A percentile compares a stretch with the other conserved stretches of the same genome.
phyloP scores from a whole-genome alignment of 2,797 vertebrate genomes.

The Semotilus atromaculatus region DNA sequence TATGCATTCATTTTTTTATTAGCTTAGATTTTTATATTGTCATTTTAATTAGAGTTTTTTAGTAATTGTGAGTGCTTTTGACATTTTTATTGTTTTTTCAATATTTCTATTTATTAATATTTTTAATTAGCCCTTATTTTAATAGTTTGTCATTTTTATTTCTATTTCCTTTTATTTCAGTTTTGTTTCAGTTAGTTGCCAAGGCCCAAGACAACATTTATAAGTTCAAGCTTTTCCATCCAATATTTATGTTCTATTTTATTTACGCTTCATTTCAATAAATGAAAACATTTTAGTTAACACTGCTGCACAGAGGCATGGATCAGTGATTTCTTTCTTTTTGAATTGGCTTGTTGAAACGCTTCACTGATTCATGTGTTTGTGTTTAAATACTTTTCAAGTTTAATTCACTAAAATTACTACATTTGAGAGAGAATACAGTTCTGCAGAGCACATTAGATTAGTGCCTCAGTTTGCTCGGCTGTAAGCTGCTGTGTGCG shows the following conservation, averaged over 20 bases:
- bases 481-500: not conserved
- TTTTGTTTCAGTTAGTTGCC: not conserved
- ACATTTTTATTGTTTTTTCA: not conserved
- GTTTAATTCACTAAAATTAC: not conserved
- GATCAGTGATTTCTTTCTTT: not conserved
- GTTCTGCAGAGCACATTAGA: not conserved
- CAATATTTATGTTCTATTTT: not conserved
- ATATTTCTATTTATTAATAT: not conserved
- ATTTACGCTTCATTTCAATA: not conserved
- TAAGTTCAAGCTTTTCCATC: too few species aligned
- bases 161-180: not conserved
- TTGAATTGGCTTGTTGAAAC: not conserved
- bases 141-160: too few species aligned
- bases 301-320: not conserved
- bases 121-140: not conserved
- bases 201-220: not conserved
- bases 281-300: not conserved
- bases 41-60: not conserved
- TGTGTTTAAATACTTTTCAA: not conserved
- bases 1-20: not conserved
- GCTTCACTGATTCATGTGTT: not conserved
- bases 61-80: too few species aligned
- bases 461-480: slow-evolving; percentile 1
- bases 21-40: not conserved
- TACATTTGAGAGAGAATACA: not conserved